A percentile compares a stretch with the other conserved stretches of the same genome.
Conservation (phyloP, 2,797 vertebrate genomes). For the Pseudomugil tenellus region DNA sequence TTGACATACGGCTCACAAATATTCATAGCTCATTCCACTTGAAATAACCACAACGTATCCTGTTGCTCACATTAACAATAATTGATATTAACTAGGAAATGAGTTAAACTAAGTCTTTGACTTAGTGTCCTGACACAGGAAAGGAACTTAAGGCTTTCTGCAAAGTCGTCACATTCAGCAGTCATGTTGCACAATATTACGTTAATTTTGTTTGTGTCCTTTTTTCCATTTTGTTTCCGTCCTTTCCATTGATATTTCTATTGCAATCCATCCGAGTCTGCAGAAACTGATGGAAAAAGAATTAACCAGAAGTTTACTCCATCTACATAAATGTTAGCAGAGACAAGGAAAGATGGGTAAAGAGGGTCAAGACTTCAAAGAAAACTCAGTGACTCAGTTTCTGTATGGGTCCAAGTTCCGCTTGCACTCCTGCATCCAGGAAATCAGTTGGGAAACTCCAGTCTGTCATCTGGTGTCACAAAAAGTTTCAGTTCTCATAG, state of each 20-base stretch:
- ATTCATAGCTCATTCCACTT: background rate
- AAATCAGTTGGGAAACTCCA: constrained; percentile 65
- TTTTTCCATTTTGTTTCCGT: background rate
- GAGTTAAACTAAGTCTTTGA: background rate
- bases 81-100: background rate
- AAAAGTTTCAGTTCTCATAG: constrained; percentile 70
- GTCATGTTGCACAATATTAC: background rate
- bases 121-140: constrained; percentile 8
- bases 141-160: constrained; percentile 17
- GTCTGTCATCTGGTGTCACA: constrained; percentile 49
- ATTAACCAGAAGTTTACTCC: constrained; percentile 4
- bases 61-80: background rate
- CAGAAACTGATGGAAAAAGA: background rate
- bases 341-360: background rate
- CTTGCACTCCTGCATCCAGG: constrained; percentile 39
- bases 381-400: background rate
- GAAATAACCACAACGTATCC: background rate
- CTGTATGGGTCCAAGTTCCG: constrained; percentile 15
- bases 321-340: background rate
- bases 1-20: background rate
- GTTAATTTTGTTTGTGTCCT: background rate
- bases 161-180: constrained; percentile 12
- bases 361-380: constrained; percentile 25
- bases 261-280: background rate
- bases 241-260: background rate